Evolutionary conservation across 2,797 vertebrate genomes (phyloP), one percentile per base, ranked within the genome.

Genomic region (Coranthus polyacanthus): DNA sequence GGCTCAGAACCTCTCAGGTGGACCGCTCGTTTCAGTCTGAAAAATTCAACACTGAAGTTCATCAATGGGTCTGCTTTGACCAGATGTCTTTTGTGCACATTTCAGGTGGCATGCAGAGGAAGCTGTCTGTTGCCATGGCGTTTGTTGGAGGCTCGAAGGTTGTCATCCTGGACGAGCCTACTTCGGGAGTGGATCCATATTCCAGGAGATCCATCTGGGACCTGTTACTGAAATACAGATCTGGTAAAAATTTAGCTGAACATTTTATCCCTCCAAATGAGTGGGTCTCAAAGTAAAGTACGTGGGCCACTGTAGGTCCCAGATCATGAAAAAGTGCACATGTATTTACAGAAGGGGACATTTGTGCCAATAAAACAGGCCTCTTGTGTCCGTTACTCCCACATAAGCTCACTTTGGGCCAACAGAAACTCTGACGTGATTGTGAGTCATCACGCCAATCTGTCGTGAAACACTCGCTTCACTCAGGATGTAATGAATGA

Each of bases 191-290:
- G 42, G 98, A 99, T 80, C 98, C 98, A 0, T 99, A 98, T 77
- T 98, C 98, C 13, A 95, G 97, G 66, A 89, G 96, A 52, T 97
- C 96, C 1, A 99, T 99, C 83, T 99, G 98, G 97, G 97, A 99
- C 76, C 94, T 99, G 37, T 90, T 99, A 2, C 91, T 99, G 41
- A 99, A 99, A 82, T 97, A 97, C 63, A 95, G 95, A 71, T 61
- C 91, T 80, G 97, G 97, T 99, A 94, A 73, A 58, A 51, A 11
- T 49, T 24, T 16, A 1, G 17, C 1, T 47, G 7, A 7, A 47
- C 15, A 22, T 62, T 44, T 59, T 16, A 55, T 1, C 47, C 16
- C 1, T 38, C 1, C 0, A 44, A n/a, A 26, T 6, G 3, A 3
- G 24, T 26, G 24, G 24, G 24, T 26, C 6, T 6, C 6, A 6